Evolutionary conservation across 2,113 vertebrate genomes (phyloP).

Genomic region (Amphilophus citrinellus): DNA sequence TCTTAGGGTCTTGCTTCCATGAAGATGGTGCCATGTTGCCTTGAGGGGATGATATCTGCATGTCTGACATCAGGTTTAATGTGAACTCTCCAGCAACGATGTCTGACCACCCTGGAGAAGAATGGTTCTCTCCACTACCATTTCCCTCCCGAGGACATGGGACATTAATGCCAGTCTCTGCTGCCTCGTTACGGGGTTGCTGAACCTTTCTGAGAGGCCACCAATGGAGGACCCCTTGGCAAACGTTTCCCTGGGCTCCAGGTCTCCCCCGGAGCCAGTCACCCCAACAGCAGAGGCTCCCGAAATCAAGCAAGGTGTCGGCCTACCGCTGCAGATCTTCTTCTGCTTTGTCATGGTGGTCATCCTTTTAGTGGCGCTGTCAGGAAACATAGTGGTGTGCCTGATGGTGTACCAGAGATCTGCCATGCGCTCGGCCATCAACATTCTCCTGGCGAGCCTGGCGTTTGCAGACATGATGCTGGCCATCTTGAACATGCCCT

Average conservation of each 20-base stretch:
- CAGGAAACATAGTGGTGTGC: slow-evolving; percentile 97
- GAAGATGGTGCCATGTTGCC: slow-evolving; percentile 17
- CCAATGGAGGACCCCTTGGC: slow-evolving; percentile 65
- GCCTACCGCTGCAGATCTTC: slow-evolving; percentile 91
- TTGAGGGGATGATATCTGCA: neutral
- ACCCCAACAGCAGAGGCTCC: slow-evolving; percentile 72
- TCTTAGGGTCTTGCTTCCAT: slow-evolving; percentile 24
- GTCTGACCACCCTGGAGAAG: slow-evolving; percentile 62
- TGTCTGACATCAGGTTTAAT: slow-evolving; percentile 10
- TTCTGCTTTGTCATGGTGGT: slow-evolving; percentile 89
- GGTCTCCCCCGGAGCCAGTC: slow-evolving; percentile 68
- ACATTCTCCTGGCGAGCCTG: slow-evolving; percentile 96
- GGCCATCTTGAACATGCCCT: slow-evolving; percentile 95
- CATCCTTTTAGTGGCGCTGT: slow-evolving; percentile 90
- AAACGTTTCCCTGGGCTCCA: slow-evolving; percentile 70
- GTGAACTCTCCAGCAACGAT: slow-evolving; percentile 53
- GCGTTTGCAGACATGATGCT: slow-evolving; percentile 97
- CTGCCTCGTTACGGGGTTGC: slow-evolving; percentile 64
- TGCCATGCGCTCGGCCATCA: slow-evolving; percentile 98
- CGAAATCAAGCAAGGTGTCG: slow-evolving; percentile 80
- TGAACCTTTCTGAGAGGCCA: slow-evolving; percentile 79
- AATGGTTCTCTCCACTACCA: slow-evolving; percentile 86
- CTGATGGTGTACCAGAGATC: slow-evolving; percentile 98
- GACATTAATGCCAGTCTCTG: slow-evolving; percentile 79
- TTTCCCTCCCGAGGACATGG: slow-evolving; percentile 79